Evolutionary conservation across 2,888 invertebrate species (phyloP), one percentile per base, ranked within the genome.

Genomic region (Globia sparganii): DNA sequence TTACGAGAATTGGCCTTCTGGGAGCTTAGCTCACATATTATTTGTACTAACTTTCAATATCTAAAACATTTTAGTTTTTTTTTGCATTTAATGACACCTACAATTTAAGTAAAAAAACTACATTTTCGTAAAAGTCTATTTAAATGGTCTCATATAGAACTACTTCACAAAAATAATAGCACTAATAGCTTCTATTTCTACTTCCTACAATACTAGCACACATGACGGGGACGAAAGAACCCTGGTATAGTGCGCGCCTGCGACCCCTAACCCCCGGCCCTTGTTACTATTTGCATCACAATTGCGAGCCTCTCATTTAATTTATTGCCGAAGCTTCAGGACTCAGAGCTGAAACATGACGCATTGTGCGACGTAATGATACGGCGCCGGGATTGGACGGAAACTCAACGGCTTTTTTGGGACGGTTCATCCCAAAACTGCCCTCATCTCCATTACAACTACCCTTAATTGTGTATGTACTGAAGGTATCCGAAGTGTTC

Each of bases 281-380:
- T 6, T 37, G 25, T 40, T 77, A 64, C 69, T 73, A 86, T 86
- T 87, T 86, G 77, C 88, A 86, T 86, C 46, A 86, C 88, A 86
- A 86, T 87, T 37, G 75, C 65, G 66, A 40, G 72, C 71, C 64
- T 62, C 64, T 73, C 79, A 66, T 86, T 83, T 74, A 79, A 86
- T 86, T 87, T 77, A 83, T 78, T 72, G 78, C 59, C 65, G 56
- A 75, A 87, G 72, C 69, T 71, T 81, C 69, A 81, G 64, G 61
- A 64, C 34, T 69, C 28, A 28, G 43, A n/a, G 46, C 64, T 67
- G n/a, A 62, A 72, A 67, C 62, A 64, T 34, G 67, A n/a, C 31
- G 67, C 49, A 28, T 34, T 58, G 76, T 75, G 21, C 81, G 49
- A 28, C 11, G n/a, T 58, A n/a, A 53, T 61, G 66, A 34, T 49